phyloP scores from a whole-genome alignment of 2,797 vertebrate genomes.

The Mormyrops attenuatus region DNA sequence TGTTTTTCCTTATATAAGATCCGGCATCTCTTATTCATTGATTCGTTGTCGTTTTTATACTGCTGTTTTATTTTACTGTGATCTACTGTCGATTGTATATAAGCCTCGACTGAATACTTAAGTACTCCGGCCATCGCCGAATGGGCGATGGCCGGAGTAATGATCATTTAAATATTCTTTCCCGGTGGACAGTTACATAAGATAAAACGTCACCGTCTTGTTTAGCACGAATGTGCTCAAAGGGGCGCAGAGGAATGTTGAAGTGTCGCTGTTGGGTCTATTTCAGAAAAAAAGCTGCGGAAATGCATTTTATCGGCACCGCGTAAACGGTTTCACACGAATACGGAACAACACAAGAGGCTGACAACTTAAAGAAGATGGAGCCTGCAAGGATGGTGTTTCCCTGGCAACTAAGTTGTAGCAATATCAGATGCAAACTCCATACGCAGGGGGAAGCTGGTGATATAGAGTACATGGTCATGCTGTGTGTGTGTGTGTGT shows the following conservation, averaged over 20 bases:
- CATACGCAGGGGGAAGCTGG: neutral
- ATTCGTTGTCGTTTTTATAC: neutral
- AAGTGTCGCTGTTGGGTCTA: neutral
- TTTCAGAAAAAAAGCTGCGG: neutral
- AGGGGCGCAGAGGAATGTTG: neutral
- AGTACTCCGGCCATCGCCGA: too few relatives aligned
- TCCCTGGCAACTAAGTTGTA: constrained; percentile 11
- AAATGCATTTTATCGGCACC: neutral
- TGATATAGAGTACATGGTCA: neutral
- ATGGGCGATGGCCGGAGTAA: neutral
- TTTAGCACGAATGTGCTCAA: neutral
- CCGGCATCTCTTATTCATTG: neutral
- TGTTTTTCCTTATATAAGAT: neutral
- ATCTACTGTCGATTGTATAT: neutral
- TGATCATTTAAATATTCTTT: neutral
- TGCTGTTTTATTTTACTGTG: neutral
- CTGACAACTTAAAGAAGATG: constrained; percentile 12
- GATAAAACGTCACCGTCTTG: neutral
- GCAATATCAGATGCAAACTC: neutral
- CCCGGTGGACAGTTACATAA: neutral
- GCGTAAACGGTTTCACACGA: neutral
- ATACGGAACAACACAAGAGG: neutral
- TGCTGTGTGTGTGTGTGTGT: neutral
- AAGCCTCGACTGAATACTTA: neutral
- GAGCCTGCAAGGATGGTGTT: constrained; percentile 1